Percentiles rank a stretch among this genome's conserved stretches.
Conservation (phyloP, 2,888 invertebrate species). For the Nomada goodeniana region DNA sequence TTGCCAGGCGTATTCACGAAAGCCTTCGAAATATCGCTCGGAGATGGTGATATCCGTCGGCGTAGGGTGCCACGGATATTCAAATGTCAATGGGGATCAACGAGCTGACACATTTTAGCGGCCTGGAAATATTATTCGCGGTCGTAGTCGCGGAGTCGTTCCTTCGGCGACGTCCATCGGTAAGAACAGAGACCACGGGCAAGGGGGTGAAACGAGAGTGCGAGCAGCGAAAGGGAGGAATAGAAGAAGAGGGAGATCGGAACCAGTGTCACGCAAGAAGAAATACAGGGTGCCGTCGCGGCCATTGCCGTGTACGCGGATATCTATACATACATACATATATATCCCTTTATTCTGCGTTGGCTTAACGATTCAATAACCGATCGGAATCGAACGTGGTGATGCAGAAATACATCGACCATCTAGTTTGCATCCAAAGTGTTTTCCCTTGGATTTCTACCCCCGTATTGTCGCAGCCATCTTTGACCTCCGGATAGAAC, state of each 20-base stretch:
- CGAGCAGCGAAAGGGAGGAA: conserved; percentile 5
- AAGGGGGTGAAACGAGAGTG: conserved; percentile 35
- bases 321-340: conserved; percentile 31
- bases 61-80: conserved; percentile 76
- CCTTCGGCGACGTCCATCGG: conserved; percentile 51
- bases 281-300: conserved; percentile 50
- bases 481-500: conserved; percentile 37
- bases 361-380: conserved; percentile 84
- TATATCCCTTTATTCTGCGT: conserved; percentile 78
- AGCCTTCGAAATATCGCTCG: conserved; percentile 78
- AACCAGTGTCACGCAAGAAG: conserved; percentile 41
- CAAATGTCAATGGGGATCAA: conserved; percentile 84
- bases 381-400: conserved; percentile 73
- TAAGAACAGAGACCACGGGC: conserved; percentile 15
- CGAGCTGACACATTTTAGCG: conserved; percentile 84
- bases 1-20: conserved; percentile 33
- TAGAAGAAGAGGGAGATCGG: conserved; percentile 11
- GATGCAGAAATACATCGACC: conserved; percentile 57
- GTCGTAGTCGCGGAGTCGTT: conserved; percentile 78
- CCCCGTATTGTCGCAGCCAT: conserved; percentile 59
- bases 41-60: conserved; percentile 67
- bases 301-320: conserved; percentile 72
- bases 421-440: conserved; percentile 81
- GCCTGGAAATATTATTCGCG: conserved; percentile 82
- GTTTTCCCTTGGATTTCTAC: conserved; percentile 57